phyloP scores from a whole-genome alignment of 2,113 vertebrate genomes.

The Notothenia coriiceps region DNA sequence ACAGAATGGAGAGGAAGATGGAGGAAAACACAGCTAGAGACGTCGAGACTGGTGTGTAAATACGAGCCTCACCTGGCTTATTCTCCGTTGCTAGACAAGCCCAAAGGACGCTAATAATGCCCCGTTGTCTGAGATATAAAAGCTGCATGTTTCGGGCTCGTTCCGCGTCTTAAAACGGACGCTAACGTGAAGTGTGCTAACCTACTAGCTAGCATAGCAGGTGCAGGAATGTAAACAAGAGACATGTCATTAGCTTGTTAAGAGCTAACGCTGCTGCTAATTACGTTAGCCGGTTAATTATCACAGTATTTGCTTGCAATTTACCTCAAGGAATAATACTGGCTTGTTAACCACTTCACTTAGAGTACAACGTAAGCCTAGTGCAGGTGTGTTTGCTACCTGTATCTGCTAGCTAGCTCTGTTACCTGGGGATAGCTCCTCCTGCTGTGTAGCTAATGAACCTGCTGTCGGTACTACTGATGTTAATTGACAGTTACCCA shows the following conservation, averaged over 20 bases:
- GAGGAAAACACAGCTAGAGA: slow-evolving; percentile 82
- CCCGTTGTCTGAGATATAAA: neutral
- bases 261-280: slow-evolving; percentile 13
- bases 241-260: slow-evolving; percentile 10
- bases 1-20: slow-evolving; percentile 83
- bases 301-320: no score
- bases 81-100: neutral
- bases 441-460: slow-evolving; percentile 25
- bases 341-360: neutral
- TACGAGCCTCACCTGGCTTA: slow-evolving; percentile 21
- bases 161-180: slow-evolving; percentile 1
- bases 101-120: neutral
- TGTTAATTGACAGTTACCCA: fast-evolving
- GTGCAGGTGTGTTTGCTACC: slow-evolving; percentile 28
- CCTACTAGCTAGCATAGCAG: slow-evolving; percentile 71
- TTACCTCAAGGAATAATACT: neutral
- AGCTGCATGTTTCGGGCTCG: slow-evolving; percentile 17
- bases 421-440: slow-evolving; percentile 2
- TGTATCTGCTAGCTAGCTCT: slow-evolving; percentile 44
- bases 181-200: slow-evolving; percentile 57
- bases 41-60: slow-evolving; percentile 85
- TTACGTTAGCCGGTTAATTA: neutral
- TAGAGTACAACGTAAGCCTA: neutral
- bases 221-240: slow-evolving; percentile 75
- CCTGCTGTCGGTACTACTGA: neutral